Evolutionary conservation across 2,888 invertebrate genomes (phyloP), one percentile per base, ranked within the genome.

Genomic region (Mesorhabditis spiculigera): DNA sequence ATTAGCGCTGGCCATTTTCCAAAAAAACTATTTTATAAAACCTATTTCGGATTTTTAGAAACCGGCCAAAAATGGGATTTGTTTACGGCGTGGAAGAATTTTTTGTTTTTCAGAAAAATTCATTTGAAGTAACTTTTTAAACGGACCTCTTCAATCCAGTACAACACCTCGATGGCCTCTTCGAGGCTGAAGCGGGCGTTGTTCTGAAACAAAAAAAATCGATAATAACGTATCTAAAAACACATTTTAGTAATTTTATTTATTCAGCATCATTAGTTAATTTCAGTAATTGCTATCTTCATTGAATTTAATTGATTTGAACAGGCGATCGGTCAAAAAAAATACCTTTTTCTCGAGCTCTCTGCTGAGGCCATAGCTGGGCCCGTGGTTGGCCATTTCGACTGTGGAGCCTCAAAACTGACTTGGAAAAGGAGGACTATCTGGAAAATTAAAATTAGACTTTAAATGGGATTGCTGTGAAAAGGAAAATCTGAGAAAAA

Each of bases 181-280:
- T 87, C 86, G 69, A 88, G 73, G 73, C 86, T 86, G 80, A 89
- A 89, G 74, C 89, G 87, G 45, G 88, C 88, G 77, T 88, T 87
- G 69, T 88, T 87, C 88, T 88, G 79, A 44, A 79, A 75, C 63
- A n/a, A 16, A 61, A 13, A 67, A 67, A 66, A 66, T 66, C 10
- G 61, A 67, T 16, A 58, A 67, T 41, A 41, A 42, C 43, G 42
- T 5, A 61, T 10, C 5, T 50, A n/a, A 65, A 4, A 43, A 28
- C 10, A 42, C 16, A 65, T 41, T n/a, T 16, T 65, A 28, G n/a
- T 43, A 58, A 58, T 58, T 13, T 58, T 3, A 8, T 16, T 28
- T 5, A 6, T 28, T 28, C 28, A 28, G 28, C 28, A 28, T 28
- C 28, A 28, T 28, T 28, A 28, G 28, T 28, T 28, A 4, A 28